A percentile compares a stretch with the other conserved stretches of the same genome.
phyloP scores from a whole-genome alignment of 92 coral and sea anemone species.

The Epizoanthus illoricatus region DNA sequence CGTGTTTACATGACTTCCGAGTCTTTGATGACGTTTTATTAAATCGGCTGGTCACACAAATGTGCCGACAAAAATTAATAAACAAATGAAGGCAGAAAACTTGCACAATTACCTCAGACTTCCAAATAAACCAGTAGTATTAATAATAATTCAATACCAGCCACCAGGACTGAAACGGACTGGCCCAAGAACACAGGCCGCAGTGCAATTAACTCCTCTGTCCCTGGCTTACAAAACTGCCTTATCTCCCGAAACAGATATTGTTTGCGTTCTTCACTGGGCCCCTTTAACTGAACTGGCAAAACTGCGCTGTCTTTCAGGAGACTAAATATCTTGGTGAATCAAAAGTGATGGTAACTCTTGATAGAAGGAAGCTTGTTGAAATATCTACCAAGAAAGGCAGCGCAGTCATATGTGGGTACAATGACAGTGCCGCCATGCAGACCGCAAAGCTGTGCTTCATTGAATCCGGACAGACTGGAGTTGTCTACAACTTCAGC shows the following conservation, averaged over 20 bases:
- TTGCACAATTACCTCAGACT: too few species aligned
- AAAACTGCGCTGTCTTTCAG: slow-evolving; percentile 29
- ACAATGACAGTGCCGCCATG: slow-evolving; percentile 24
- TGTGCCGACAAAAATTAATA: too few species aligned
- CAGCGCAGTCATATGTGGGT: slow-evolving; percentile 7
- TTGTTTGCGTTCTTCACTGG: slow-evolving; percentile 26
- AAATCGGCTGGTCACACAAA: too few species aligned
- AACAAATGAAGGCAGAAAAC: too few species aligned
- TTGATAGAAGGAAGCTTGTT: slow-evolving; percentile 13
- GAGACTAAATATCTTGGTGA: not conserved
- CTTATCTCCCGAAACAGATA: slow-evolving; percentile 44
- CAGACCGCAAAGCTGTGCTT: slow-evolving; percentile 25
- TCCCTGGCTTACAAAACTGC: slow-evolving; percentile 50
- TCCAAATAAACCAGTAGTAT: too few species aligned
- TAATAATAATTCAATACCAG: too few species aligned
- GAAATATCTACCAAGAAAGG: slow-evolving; percentile 4
- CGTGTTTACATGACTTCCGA: too few species aligned
- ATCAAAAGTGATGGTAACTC: slow-evolving; percentile 43
- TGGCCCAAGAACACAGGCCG: not conserved
- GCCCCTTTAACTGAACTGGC: slow-evolving; percentile 48
- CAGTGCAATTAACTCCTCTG: slow-evolving; percentile 59
- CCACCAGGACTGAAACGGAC: too few species aligned
- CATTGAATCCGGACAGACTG: slow-evolving; percentile 36
- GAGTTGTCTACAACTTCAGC: slow-evolving; percentile 45
- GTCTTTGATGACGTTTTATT: too few species aligned